Conservation (phyloP, 2,113 vertebrate species). For the Myodes glareolus region DNA sequence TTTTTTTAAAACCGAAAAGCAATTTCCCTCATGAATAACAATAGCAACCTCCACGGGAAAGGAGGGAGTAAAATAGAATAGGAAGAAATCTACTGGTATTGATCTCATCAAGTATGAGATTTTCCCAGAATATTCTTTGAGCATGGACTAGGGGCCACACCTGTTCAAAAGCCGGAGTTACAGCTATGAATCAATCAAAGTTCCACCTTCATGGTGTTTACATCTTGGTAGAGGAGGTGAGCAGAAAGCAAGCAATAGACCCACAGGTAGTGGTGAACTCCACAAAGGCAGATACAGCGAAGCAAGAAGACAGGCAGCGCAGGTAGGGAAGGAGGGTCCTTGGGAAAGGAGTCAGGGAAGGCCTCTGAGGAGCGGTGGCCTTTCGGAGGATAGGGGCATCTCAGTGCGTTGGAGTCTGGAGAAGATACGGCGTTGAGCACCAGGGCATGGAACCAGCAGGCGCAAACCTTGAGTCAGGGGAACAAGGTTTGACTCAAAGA, state of each 20-base stretch:
- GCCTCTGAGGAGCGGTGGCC: background rate
- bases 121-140: background rate
- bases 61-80: background rate
- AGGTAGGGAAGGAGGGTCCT: too few relatives aligned
- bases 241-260: background rate
- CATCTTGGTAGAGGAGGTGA: background rate
- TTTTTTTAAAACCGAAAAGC: background rate
- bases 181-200: background rate
- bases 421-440: background rate
- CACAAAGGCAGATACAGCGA: background rate
- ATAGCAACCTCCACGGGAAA: background rate
- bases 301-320: background rate
- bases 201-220: background rate
- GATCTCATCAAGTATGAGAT: background rate
- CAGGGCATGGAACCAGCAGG: background rate
- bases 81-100: background rate
- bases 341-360: background rate
- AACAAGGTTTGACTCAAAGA: background rate
- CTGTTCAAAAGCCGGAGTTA: background rate
- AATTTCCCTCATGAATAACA: background rate
- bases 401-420: background rate
- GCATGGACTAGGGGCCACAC: background rate
- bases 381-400: background rate
- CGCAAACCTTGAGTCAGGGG: background rate
- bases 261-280: background rate